Evolutionary conservation across 1,140 invertebrate species (phyloP), one percentile per base, ranked within the genome.

Genomic region (Eulimnadia texana): DNA sequence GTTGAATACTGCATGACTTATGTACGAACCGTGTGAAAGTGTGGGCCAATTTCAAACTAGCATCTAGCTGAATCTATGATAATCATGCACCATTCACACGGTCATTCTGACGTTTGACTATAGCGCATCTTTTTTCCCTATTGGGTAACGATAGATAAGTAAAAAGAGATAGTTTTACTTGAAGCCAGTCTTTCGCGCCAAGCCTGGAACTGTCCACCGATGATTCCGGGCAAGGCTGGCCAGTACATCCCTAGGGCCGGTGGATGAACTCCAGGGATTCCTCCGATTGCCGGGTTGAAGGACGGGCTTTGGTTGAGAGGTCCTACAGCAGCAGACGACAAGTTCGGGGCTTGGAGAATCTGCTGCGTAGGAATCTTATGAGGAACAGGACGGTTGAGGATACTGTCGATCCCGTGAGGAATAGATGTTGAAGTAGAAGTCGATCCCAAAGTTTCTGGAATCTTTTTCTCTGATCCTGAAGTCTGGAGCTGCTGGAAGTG

Each of bases 381-480:
- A 2, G 62, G 58, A 19, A 63, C 19, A 9, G 62, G 62, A 13
- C 62, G 57, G 28, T 60, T 63, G 3, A 63, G 25, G 42, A 63
- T 53, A 42, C 52, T 53, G 23, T 63, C 62, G 23, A 63, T 63
- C 20, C 62, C 56, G 57, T 63, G 62, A 16, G 62, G 62, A 20
- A 50, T 63, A 1, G 50, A 29, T 13, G 22, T 28, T 29, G 6
- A 6, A 16, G 33, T n/a, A n/a, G n/a, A 6, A 42, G 6, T 42
- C 33, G 33, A 16, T 16, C 6, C 16, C 33, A 6, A 9, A 42
- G 6, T 42, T 42, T 6, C 33, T 16, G 33, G 33, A 6, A 42
- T n/a, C n/a, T n/a, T n/a, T n/a, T n/a, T n/a, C n/a, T n/a, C n/a
- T n/a, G n/a, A n/a, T n/a, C n/a, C n/a, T n/a, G 33, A 42, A 42